Percentiles rank a stretch among this genome's conserved stretches.
Evolutionary conservation across 2,888 invertebrate genomes (phyloP).

Genomic region (Dasysyrphus tricinctus): DNA sequence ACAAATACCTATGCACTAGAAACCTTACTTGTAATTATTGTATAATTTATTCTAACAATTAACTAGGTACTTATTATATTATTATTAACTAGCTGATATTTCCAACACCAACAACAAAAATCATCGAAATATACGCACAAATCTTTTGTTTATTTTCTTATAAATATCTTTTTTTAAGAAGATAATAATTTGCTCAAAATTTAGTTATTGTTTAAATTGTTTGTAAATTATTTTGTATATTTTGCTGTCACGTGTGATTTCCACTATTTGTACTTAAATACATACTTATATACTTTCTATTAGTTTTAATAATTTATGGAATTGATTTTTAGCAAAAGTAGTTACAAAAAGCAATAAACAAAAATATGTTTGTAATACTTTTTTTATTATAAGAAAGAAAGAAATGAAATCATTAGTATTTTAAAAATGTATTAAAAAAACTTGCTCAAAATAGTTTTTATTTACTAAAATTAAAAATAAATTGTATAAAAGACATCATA

Average conservation of each 20-base stretch:
- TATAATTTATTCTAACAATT: not conserved
- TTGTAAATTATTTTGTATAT: not conserved
- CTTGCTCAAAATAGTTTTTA: constrained; percentile 54
- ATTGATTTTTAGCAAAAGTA: constrained; percentile 22
- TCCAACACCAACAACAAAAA: not conserved
- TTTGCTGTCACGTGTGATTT: constrained; percentile 41
- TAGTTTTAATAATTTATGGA: constrained; percentile 24
- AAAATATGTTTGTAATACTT: not conserved
- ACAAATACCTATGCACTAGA: too few relatives aligned
- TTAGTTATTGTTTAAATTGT: not conserved
- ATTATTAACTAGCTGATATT: not conserved
- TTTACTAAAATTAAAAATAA: constrained; percentile 12
- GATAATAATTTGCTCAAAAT: constrained; percentile 14
- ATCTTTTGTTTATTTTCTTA: not conserved
- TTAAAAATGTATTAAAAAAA: constrained; percentile 42
- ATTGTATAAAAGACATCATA: constrained; percentile 6
- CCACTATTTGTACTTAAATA: constrained; percentile 26
- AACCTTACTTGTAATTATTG: not conserved
- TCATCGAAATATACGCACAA: constrained; percentile 12
- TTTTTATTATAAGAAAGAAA: not conserved
- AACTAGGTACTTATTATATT: not conserved
- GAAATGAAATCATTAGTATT: not conserved
- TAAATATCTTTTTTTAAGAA: too few relatives aligned
- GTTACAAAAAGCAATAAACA: not conserved
- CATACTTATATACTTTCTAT: not conserved